Evolutionary conservation across 2,113 vertebrate genomes (phyloP).

Genomic region (Ornithorhynchus anatinus): DNA sequence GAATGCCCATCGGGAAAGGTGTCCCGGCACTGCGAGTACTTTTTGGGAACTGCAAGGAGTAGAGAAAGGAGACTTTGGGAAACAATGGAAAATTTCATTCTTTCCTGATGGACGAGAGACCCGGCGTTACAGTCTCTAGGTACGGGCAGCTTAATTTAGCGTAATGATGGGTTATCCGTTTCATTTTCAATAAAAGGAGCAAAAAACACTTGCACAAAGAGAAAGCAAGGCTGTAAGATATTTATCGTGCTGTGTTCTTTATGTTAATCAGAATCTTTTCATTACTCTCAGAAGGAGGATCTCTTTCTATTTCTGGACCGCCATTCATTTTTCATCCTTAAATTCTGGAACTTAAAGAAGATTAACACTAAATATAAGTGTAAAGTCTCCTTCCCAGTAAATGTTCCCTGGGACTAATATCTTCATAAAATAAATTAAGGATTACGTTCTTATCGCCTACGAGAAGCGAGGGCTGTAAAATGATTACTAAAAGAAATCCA

Average conservation of each 20-base stretch:
- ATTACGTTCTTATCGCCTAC: conserved; percentile 6
- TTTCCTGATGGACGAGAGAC: too few relatives aligned
- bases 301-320: not conserved
- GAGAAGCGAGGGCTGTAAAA: not conserved
- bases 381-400: conserved; percentile 5
- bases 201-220: not conserved
- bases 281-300: not conserved
- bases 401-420: conserved; percentile 3
- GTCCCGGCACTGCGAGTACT: too few relatives aligned
- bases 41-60: too few relatives aligned
- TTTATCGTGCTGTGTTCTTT: not conserved
- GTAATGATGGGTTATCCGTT: not conserved
- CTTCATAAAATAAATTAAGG: conserved; percentile 19
- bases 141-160: too few relatives aligned
- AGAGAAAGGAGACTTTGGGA: too few relatives aligned
- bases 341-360: not conserved
- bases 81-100: too few relatives aligned
- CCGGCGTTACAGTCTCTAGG: too few relatives aligned
- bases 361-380: conserved; percentile 10
- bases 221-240: not conserved
- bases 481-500: conserved; percentile 1
- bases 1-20: too few relatives aligned
- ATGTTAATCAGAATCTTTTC: conserved; percentile 22
- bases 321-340: conserved; percentile 5
- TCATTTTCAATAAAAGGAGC: conserved; percentile 7